Evolutionary conservation across 2,113 vertebrate genomes (phyloP), one percentile per base, ranked within the genome.

Genomic region (Solea senegalensis): DNA sequence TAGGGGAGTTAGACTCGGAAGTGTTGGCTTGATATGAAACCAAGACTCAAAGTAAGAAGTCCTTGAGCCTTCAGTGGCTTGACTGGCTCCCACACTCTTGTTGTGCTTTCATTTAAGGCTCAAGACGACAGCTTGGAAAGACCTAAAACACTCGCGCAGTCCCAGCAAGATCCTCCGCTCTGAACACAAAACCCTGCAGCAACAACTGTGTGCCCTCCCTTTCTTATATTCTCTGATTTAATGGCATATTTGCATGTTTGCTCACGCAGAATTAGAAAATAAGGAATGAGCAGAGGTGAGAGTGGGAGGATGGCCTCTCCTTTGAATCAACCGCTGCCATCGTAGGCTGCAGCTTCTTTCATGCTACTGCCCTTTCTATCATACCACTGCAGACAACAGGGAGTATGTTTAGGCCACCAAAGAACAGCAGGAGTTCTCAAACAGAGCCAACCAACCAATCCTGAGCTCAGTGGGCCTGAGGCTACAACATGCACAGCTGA

Each of bases 1-100:
- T 59, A 61, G 76, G 87, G 67, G 73, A 86, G 74, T 68, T 69
- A 70, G 67, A 67, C 67, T 56, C 41, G 60, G 60, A 84, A 69
- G 62, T 66, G 68, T 64, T 89, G 80, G 82, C 84, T 78, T 67
- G 41, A 76, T 72, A 83, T 82, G 76, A 88, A 89, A 86, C 73
- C 16, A 1, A 61, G 72, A 67, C 81, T 83, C 65, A 68, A 65
- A 81, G 74, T 74, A 79, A 11, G 60, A 70, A 86, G 85, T 86
- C 82, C 77, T 83, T 79, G 72, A 90, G 84, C 74, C 77, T 85
- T 71, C 26, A 43, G 55, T 61, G 76, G 62, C 74, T 86, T 56
- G 13, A 9, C 72, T 78, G 78, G 82, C 73, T 89, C 80, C 48
- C 50, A 72, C 72, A 74, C 50, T 69, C 45, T 72, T 82, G 71